A percentile compares a stretch with the other conserved stretches of the same genome.
Conservation (phyloP, 2,113 vertebrate genomes). For the Riparia riparia region DNA sequence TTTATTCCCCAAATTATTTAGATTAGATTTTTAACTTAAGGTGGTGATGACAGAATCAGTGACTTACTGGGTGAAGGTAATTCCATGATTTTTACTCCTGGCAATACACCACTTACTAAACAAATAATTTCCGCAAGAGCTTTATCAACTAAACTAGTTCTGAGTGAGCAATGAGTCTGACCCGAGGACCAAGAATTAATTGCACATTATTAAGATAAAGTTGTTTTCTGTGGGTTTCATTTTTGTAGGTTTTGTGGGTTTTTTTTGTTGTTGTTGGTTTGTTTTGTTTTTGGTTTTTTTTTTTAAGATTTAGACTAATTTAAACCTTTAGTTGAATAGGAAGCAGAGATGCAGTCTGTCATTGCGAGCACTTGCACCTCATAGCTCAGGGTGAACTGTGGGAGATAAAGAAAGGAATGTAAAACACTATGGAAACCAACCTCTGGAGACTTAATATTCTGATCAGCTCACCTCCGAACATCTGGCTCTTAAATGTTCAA, state of each 20-base stretch:
- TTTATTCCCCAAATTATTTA: conserved; percentile 1
- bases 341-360: conserved; percentile 76
- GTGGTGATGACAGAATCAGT: conserved; percentile 6
- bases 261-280: no score
- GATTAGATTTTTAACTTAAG: conserved; percentile 16
- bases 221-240: background rate
- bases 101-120: conserved; percentile 47
- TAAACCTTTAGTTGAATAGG: conserved; percentile 72
- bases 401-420: conserved; percentile 88
- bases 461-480: conserved; percentile 92
- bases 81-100: conserved; percentile 7
- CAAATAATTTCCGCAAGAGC: conserved; percentile 32
- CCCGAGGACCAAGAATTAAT: conserved; percentile 76
- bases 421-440: conserved; percentile 92
- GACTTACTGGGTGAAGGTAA: background rate
- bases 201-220: conserved; percentile 73
- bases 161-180: conserved; percentile 65
- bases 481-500: conserved; percentile 90
- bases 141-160: conserved; percentile 54
- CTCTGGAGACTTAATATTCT: conserved; percentile 92
- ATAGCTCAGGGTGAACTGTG: conserved; percentile 82
- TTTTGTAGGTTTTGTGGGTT: background rate
- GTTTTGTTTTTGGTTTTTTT: background rate
- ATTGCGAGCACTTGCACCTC: conserved; percentile 81
- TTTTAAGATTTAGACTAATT: conserved; percentile 73